Conservation (phyloP, 2,113 vertebrate species). For the Ibidorhyncha struthersii region DNA sequence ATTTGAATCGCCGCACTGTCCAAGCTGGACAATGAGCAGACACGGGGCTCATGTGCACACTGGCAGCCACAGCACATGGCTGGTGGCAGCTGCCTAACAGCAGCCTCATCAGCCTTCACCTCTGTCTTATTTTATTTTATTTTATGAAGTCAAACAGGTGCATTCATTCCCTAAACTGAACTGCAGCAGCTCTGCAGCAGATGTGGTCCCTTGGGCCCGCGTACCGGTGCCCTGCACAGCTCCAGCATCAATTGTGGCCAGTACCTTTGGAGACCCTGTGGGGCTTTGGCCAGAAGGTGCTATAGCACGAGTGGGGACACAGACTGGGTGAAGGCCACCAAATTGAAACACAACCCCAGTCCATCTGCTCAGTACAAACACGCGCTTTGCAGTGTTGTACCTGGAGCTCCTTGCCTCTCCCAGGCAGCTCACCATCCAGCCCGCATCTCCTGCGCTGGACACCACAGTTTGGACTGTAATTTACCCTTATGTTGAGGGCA, state of each 20-base stretch:
- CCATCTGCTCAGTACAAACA: neutral
- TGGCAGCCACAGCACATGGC: accelerated
- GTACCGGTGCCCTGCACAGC: neutral
- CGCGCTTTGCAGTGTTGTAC: accelerated
- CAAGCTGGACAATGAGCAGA: neutral
- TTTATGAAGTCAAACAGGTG: neutral
- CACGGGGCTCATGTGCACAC: accelerated
- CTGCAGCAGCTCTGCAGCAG: neutral
- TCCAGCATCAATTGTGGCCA: accelerated
- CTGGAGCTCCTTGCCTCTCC: neutral
- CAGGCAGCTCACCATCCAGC: neutral
- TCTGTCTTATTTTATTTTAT: neutral
- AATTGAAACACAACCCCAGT: neutral
- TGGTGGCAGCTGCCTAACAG: neutral
- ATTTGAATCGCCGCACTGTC: neutral
- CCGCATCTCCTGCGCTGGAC: accelerated
- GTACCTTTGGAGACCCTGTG: neutral
- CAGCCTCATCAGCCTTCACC: neutral
- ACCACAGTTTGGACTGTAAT: neutral
- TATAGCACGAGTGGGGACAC: accelerated
- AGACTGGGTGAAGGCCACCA: neutral
- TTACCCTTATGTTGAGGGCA: neutral
- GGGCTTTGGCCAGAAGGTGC: neutral
- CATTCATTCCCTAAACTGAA: neutral
- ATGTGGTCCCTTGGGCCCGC: accelerated